Base-by-base conservation (phyloP, 2,888 invertebrate species). In the Eucriotettix oculatus region DNA sequence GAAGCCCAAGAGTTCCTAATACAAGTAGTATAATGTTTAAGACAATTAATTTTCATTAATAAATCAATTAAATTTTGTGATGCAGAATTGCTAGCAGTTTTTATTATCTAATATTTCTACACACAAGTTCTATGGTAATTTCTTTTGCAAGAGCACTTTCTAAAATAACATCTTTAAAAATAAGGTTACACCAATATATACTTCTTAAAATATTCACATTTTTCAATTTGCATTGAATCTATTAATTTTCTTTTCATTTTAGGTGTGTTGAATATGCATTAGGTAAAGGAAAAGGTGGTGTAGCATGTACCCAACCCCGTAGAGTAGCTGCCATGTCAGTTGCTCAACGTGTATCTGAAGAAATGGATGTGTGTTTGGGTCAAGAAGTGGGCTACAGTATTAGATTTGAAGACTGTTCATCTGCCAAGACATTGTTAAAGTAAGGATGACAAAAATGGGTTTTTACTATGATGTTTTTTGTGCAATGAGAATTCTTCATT, bases 241-340 rank as follows among this genome's bases (percentile, higher is more conserved):
- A 42, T 56, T 10, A 16, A n/a, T 9, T 41, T 10, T 53, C 53
- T n/a, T 64, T 61, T 12, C 42, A 56, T 60, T 56, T 17, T 44
- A 72, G 72, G 74, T 89, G 89, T 70, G 87, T 88, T 0, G 87
- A 89, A 66, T 87, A 83, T 73, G 83, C 88, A 0, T 71, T 79
- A 43, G 75, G 80, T 0, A 74, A 79, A 60, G 85, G 86, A 0
- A 79, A 77, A 65, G 87, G 86, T 70, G 87, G 84, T 7, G 97
- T 98, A 0, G 94, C 96, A 10, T 99, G 98, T 73, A 99, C 99
- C 0, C 96, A 96, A 72, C 97, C 94, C 0, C 82, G 98, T 66
- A 77, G 99, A 77, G 99, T 99, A 59, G 99, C 99, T 0, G 99
- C 99, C 10, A 99, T 99, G 98, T 95, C 95, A 0, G 99, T 99